phyloP scores from a whole-genome alignment of 2,888 invertebrate genomes.

The Hartigia nigra region DNA sequence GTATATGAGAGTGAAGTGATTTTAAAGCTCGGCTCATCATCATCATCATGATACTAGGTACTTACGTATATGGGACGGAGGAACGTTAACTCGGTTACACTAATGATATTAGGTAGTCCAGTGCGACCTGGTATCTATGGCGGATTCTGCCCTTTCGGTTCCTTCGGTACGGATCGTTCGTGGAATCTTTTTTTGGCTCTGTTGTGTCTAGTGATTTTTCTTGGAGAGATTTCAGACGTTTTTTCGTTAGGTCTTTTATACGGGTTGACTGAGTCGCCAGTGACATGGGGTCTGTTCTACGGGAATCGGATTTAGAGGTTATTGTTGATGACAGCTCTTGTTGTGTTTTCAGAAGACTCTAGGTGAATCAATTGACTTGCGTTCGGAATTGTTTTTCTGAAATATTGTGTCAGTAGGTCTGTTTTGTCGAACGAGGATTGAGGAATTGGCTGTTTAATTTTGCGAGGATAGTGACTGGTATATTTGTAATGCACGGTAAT shows the following conservation, averaged over 20 bases:
- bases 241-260: background rate
- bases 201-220: background rate
- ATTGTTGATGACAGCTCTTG: background rate
- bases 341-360: background rate
- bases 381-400: background rate
- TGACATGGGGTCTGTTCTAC: background rate
- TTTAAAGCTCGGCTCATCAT: background rate
- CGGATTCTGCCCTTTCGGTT: slow-evolving; percentile 7
- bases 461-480: background rate
- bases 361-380: background rate
- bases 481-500: background rate
- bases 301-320: background rate
- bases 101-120: slow-evolving; percentile 58
- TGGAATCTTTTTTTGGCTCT: background rate
- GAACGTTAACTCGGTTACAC: slow-evolving; percentile 56
- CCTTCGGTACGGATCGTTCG: background rate
- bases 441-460: background rate
- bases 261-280: background rate
- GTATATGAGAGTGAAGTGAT: background rate
- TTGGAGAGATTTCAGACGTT: background rate
- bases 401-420: background rate
- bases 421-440: background rate
- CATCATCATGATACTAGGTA: background rate
- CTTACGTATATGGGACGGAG: background rate
- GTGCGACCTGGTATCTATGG: background rate